Percentiles rank a stretch among this genome's conserved stretches.
Conservation (phyloP, 2,797 vertebrate genomes). For the Crocodylus rhombifer region DNA sequence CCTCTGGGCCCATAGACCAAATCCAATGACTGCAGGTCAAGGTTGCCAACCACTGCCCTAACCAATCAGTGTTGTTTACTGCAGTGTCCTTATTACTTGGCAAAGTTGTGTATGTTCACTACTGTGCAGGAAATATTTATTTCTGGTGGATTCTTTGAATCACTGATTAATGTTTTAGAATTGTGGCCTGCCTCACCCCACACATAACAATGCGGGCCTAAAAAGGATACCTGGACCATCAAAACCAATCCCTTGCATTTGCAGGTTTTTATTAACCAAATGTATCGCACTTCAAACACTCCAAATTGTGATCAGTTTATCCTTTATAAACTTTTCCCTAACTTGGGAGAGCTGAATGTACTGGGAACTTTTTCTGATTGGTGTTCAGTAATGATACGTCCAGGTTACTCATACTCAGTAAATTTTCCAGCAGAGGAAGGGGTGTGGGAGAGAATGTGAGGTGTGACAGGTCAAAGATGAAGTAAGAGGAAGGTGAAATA, state of each 20-base stretch:
- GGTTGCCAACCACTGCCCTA: neutral
- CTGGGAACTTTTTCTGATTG: neutral
- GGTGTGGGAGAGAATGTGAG: neutral
- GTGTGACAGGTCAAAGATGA: neutral
- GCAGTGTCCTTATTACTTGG: neutral
- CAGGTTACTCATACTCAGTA: neutral
- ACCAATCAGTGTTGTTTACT: neutral
- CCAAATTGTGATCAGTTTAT: neutral
- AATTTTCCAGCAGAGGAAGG: neutral
- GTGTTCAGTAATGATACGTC: neutral
- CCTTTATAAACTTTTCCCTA: neutral
- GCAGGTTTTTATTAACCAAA: neutral
- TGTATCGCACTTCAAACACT: neutral
- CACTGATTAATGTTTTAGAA: neutral
- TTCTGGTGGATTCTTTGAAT: neutral
- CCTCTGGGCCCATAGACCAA: no score
- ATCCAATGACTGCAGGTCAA: no score
- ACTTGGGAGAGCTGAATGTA: neutral
- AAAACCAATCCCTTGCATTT: neutral
- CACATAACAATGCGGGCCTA: no score
- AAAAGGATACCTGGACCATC: no score
- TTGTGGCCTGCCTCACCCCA: neutral
- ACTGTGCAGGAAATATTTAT: neutral
- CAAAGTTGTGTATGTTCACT: neutral
- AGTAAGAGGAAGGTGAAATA: neutral